Conservation (phyloP, 1,140 invertebrate genomes). For the Theocolax elegans region DNA sequence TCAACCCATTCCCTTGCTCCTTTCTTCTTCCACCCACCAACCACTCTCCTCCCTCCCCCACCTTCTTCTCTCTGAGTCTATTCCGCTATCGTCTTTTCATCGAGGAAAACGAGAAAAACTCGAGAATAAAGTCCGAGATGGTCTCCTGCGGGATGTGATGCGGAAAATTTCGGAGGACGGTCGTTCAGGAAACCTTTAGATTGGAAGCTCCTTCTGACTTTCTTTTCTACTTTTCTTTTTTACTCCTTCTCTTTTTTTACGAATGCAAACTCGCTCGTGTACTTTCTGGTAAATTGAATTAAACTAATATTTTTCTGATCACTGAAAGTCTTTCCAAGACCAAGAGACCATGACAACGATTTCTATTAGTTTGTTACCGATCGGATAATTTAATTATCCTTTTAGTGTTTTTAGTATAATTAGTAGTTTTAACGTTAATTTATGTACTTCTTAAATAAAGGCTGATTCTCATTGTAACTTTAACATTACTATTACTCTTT, state of each 20-base stretch:
- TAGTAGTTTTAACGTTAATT: too few species aligned
- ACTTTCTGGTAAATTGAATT: slow-evolving; percentile 21
- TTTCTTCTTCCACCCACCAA: neutral
- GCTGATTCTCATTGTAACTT: too few species aligned
- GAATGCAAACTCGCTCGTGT: slow-evolving; percentile 12
- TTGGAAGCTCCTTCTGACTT: slow-evolving; percentile 16
- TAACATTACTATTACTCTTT: too few species aligned
- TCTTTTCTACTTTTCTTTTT: neutral
- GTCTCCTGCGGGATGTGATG: slow-evolving; percentile 33
- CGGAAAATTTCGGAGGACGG: slow-evolving; percentile 34
- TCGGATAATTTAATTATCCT: too few species aligned
- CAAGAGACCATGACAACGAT: neutral
- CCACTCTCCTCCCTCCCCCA: neutral
- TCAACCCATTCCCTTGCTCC: too few species aligned
- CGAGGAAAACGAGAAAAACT: slow-evolving; percentile 31
- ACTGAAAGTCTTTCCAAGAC: neutral
- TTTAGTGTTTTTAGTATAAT: too few species aligned
- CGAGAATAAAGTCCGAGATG: slow-evolving; percentile 34
- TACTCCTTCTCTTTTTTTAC: neutral
- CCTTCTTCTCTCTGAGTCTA: neutral
- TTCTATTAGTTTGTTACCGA: too few species aligned
- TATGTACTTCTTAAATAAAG: too few species aligned
- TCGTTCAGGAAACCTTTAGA: slow-evolving; percentile 34
- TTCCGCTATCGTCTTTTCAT: slow-evolving; percentile 30
- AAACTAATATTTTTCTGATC: slow-evolving; percentile 22